Percentiles rank a stretch among this genome's conserved stretches.
phyloP scores from a whole-genome alignment of 1,140 invertebrate genomes.

The Carposina sasakii region DNA sequence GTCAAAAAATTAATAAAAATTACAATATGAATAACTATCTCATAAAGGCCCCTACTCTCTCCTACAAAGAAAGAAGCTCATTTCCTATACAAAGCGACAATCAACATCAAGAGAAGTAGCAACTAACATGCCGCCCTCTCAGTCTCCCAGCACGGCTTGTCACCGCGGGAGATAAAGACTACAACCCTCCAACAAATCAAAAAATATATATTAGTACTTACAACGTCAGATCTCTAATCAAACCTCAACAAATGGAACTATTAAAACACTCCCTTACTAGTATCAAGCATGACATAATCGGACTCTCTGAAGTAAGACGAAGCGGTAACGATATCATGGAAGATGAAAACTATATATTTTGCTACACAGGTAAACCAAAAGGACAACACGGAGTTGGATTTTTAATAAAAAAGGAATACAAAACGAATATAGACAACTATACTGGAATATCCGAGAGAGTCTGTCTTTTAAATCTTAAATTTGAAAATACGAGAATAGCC shows the following conservation, averaged over 20 bases:
- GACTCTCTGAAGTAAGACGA: not conserved
- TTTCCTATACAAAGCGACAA: not conserved
- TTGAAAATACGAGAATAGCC: not conserved
- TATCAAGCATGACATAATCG: not conserved
- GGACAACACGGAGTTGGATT: not conserved
- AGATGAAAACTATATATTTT: not conserved
- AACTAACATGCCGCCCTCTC: conserved; percentile 17
- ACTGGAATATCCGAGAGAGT: not conserved
- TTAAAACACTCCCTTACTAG: not conserved
- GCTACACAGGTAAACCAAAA: not conserved
- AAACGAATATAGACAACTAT: not conserved
- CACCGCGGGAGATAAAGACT: not conserved
- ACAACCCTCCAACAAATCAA: conserved; percentile 2
- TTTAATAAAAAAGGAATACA: not conserved
- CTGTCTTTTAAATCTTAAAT: no score
- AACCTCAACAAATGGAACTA: not conserved
- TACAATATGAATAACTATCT: conserved; percentile 18
- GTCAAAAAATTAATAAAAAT: conserved; percentile 22
- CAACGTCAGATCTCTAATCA: not conserved
- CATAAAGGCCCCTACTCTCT: conserved; percentile 14
- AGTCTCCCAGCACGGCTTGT: conserved; percentile 1
- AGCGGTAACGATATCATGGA: not conserved
- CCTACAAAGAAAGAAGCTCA: conserved; percentile 4
- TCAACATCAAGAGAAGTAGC: conserved; percentile 19
- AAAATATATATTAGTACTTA: not conserved